Base-by-base conservation (phyloP, 2,888 invertebrate genomes). In the Lysandra bellargus region DNA sequence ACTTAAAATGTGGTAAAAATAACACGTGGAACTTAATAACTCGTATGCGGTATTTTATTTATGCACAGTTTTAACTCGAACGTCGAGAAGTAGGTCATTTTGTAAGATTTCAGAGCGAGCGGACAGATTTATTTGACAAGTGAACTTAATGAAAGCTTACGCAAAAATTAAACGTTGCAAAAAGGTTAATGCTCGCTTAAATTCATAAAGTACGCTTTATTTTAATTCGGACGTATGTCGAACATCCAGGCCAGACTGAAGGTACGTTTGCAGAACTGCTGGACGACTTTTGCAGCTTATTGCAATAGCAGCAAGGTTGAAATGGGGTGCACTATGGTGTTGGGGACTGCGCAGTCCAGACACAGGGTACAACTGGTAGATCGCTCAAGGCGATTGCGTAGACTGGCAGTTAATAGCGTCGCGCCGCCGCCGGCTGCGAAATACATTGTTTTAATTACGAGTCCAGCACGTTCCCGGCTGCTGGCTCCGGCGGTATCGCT, bases 401-500 rank as follows among this genome's bases (percentile, higher is more conserved):
- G 73, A 57, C 74, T 74, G 74, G 79, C 40, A 75, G 79, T 79
- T 79, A 79, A 79, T 79, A 60, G 78, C 78, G 79, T 74, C 81
- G 80, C 80, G 80, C 82, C 53, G 61, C 79, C 80, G 73, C 79
- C 57, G 69, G 79, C 76, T 78, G 57, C 73, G 78, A 61, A 78
- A 61, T 78, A 80, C 80, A 78, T 79, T 79, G 78, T 80, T 80
- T 80, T 80, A 80, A 80, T 80, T 80, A 80, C 78, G 74, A 61
- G 75, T 76, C 61, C 61, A 79, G 79, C 77, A 79, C 80, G 64
- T 79, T 74, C 78, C 69, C 75, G 57, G 17, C 78, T 49, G 57
- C 17, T 49, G 44, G 49, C 37, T 30, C 61, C 61, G 44, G 6
- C 57, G 60, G 44, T 74, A 79, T 44, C 74, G 17, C 53, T 44